Base-by-base conservation (phyloP, 2,797 vertebrate species). In the Ispidina picta region DNA sequence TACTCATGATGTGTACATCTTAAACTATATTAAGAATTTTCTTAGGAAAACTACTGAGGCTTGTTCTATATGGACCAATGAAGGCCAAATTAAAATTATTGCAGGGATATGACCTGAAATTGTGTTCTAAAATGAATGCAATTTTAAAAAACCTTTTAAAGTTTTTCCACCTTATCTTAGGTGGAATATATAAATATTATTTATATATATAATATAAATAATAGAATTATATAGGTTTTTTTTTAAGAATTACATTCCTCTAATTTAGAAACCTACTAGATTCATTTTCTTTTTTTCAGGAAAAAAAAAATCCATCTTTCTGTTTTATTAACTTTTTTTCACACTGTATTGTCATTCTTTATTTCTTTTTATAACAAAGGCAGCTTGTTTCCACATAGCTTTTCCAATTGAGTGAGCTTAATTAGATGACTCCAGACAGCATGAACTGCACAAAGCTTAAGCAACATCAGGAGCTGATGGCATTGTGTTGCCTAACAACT, bases 401-500 rank as follows among this genome's bases (percentile, higher is more conserved):
- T 77, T 82, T 41, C 44, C 52, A 54, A 33, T 3, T 39, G 69
- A 65, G 43, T 84, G 22, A 37, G 35, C 37, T 73, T 93, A 78
- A 83, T 92, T 77, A 85, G 78, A 59, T 74, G 51, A 48, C 25
- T 91, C 31, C n/a, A 86, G 89, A 74, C 73, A 77, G 29, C 35
- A 22, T 55, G 80, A 86, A 64, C 63, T 48, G 23, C 52, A 28
- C 43, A 81, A 56, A 81, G 82, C 76, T 74, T 58, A 20, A 86
- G 83, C 51, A 91, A 62, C 81, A 74, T 86, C 86, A 91, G 83
- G 46, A 72, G 51, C 88, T 90, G 89, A 69, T 90, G 72, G 51
- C 81, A 35, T 75, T 90, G 94, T 92, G 91, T 90, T 93, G 91
- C 88, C 86, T 90, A 63, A 95, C 92, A 84, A 51, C 93, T 92